Evolutionary conservation across 2,888 invertebrate species (phyloP).

Genomic region (Orchestes rusci): DNA sequence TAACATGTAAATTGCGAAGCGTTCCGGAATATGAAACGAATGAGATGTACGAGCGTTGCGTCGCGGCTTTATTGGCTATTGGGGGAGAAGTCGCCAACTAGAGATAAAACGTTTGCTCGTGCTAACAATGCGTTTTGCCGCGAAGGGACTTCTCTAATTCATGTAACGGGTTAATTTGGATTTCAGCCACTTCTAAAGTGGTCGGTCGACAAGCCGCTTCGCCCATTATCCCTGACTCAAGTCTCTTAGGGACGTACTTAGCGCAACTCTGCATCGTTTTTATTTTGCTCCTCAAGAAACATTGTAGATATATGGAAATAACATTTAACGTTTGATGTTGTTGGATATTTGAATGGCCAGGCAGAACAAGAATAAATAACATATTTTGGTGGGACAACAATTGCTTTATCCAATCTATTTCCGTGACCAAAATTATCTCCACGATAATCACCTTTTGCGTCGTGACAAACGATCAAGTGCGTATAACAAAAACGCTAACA

Average conservation of each 20-base stretch:
- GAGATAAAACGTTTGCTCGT: constrained; percentile 44
- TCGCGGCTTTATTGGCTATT: constrained; percentile 43
- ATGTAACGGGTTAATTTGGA: constrained; percentile 39
- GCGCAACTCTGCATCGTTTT: no score
- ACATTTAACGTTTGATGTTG: no score
- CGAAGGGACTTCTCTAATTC: constrained; percentile 41
- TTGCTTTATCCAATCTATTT: no score
- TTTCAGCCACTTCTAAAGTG: constrained; percentile 28
- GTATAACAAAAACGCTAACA: constrained; percentile 6
- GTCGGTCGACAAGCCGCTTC: constrained; percentile 21
- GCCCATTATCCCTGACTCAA: constrained; percentile 18
- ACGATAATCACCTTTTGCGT: no score
- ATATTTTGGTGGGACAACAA: no score
- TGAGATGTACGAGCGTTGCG: constrained; percentile 42
- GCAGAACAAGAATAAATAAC: no score
- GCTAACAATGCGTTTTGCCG: constrained; percentile 39
- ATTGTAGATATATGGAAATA: no score
- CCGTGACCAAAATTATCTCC: no score
- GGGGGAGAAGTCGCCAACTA: constrained; percentile 33
- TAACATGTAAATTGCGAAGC: constrained; percentile 45
- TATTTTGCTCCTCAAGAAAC: no score
- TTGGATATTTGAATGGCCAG: no score
- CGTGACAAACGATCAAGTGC: no score
- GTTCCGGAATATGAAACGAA: constrained; percentile 44
- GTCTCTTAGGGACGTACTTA: constrained; percentile 12